Percentiles rank a stretch among this genome's conserved stretches.
These are phyloP conservation scores for Pagetopsis macropterus DNA, from an alignment of 2,797 vertebrate genomes.

Conservation along the genomic window DNA sequence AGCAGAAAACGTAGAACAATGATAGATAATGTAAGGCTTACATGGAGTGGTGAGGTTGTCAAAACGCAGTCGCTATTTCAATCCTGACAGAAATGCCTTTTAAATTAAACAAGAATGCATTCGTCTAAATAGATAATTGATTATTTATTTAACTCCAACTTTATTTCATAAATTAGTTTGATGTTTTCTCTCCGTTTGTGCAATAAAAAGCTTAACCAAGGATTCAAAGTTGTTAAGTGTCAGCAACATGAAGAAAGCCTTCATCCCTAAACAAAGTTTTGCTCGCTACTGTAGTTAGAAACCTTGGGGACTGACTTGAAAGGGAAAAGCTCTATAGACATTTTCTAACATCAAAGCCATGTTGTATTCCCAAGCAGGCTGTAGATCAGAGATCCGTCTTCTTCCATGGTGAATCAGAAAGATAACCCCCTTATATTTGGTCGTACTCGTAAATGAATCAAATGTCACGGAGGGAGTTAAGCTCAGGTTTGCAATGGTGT, in stretches of 20 bases:
- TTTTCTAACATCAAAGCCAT: slow-evolving; percentile 72
- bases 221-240: slow-evolving; percentile 33
- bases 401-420: slow-evolving; percentile 62
- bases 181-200: slow-evolving; percentile 13
- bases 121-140: slow-evolving; percentile 30
- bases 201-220: slow-evolving; percentile 14
- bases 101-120: slow-evolving; percentile 34
- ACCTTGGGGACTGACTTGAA: slow-evolving; percentile 72
- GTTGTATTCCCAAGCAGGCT: slow-evolving; percentile 65
- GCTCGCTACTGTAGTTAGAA: slow-evolving; percentile 50
- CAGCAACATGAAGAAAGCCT: slow-evolving; percentile 49
- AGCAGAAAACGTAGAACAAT: slow-evolving; percentile 15
- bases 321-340: slow-evolving; percentile 63
- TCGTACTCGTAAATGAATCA: slow-evolving; percentile 57
- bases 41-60: neutral
- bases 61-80: slow-evolving; percentile 19
- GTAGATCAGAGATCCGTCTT: slow-evolving; percentile 63
- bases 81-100: slow-evolving; percentile 40
- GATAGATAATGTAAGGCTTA: slow-evolving; percentile 39
- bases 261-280: slow-evolving; percentile 64
- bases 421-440: slow-evolving; percentile 53
- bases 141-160: slow-evolving; percentile 31
- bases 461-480: slow-evolving; percentile 31
- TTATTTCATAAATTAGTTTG: slow-evolving; percentile 12
- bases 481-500: slow-evolving; percentile 44